Conservation (phyloP, 1,140 invertebrate species). For the Rhagoletis zephyria region DNA sequence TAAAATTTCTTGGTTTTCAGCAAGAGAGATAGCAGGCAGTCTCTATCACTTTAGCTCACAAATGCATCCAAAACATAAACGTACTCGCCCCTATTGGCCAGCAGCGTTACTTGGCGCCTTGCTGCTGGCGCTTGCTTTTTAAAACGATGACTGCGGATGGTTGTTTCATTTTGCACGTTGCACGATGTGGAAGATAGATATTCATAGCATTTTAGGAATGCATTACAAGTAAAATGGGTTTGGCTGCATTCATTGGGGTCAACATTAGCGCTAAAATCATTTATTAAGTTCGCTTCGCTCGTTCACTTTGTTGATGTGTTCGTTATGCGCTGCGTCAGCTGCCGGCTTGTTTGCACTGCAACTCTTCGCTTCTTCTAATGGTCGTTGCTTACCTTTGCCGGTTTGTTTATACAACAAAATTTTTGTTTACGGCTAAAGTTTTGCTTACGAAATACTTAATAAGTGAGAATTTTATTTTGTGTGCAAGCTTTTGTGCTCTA, state of each 20-base stretch:
- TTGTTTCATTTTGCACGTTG: background rate
- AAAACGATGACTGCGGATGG: background rate
- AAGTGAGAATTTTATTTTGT: background rate
- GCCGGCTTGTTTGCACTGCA: background rate
- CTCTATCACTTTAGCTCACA: too few species aligned
- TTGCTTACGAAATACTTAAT: background rate
- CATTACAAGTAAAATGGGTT: conserved; percentile 14
- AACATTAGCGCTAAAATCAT: conserved; percentile 46
- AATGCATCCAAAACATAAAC: too few species aligned
- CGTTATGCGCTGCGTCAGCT: background rate
- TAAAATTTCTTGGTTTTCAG: too few species aligned
- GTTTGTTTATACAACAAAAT: conserved; percentile 10
- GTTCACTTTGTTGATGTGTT: background rate
- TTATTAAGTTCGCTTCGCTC: conserved; percentile 27
- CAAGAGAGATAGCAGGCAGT: too few species aligned
- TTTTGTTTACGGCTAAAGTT: conserved; percentile 28
- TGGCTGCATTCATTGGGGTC: conserved; percentile 44
- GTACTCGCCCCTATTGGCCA: background rate
- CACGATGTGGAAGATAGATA: background rate
- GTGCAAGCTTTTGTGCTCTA: background rate
- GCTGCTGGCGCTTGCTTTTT: background rate
- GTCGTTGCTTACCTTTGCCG: too few species aligned
- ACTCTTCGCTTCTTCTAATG: background rate
- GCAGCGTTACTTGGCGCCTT: background rate
- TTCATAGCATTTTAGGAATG: conserved; percentile 14